These are phyloP conservation scores for Callipepla squamata DNA, from an alignment of 2,113 vertebrate species.

Conservation along the genomic window DNA sequence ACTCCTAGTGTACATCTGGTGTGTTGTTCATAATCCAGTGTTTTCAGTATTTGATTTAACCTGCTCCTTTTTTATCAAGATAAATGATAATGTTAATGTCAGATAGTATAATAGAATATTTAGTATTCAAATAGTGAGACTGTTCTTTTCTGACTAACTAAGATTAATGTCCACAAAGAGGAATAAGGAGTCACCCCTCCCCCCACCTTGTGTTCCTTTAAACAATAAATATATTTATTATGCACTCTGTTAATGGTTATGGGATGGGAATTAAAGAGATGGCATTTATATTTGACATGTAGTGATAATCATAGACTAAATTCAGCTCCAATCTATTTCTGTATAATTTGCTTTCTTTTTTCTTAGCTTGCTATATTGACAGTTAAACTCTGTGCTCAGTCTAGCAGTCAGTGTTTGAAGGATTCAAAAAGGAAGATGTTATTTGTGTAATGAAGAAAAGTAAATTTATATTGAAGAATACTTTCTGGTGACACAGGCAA, in stretches of 20 bases:
- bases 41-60: slow-evolving; percentile 16
- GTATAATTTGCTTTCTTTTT: neutral
- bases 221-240: neutral
- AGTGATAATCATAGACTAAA: neutral
- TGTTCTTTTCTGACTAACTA: neutral
- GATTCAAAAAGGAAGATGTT: neutral
- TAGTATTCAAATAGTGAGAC: neutral
- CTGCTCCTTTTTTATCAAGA: neutral
- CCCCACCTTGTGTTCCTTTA: neutral
- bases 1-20: neutral
- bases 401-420: neutral
- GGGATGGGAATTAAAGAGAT: neutral
- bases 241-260: neutral
- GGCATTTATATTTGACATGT: neutral
- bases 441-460: neutral
- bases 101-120: neutral
- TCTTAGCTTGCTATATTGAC: neutral
- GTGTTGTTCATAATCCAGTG: neutral
- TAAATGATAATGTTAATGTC: neutral
- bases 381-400: neutral
- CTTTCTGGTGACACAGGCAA: neutral
- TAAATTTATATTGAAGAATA: neutral
- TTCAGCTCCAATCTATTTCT: neutral
- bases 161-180: neutral
- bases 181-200: neutral